phyloP scores from a whole-genome alignment of 2,888 invertebrate species.

The Polydrusus tereticollis region DNA sequence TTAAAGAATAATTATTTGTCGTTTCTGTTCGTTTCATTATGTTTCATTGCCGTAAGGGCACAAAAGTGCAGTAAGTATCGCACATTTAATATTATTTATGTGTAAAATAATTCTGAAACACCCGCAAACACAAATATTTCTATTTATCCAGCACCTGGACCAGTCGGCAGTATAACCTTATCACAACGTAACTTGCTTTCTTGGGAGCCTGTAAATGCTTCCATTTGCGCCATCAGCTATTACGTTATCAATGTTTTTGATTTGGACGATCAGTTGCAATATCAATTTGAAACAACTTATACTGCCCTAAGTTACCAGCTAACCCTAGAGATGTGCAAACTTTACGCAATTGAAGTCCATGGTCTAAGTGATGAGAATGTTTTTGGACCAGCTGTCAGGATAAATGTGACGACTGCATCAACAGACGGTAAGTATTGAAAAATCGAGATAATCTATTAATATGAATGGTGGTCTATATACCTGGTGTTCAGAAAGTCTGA shows the following conservation, averaged over 20 bases:
- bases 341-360: slow-evolving; percentile 37
- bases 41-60: too few species aligned
- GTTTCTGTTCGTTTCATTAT: too few species aligned
- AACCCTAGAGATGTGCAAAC: slow-evolving; percentile 29
- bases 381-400: slow-evolving; percentile 24
- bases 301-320: not conserved
- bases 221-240: slow-evolving; percentile 16
- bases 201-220: slow-evolving; percentile 24
- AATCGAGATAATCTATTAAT: too few species aligned
- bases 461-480: too few species aligned
- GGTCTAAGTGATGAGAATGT: slow-evolving; percentile 24
- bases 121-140: too few species aligned
- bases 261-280: not conserved
- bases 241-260: slow-evolving; percentile 34
- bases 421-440: slow-evolving; percentile 21
- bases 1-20: too few species aligned
- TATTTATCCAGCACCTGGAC: slow-evolving; percentile 35
- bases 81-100: not conserved
- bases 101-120: too few species aligned
- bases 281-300: not conserved
- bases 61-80: not conserved
- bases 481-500: too few species aligned
- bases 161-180: not conserved
- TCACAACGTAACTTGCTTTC: not conserved
- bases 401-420: slow-evolving; percentile 3